Percentiles rank a stretch among this genome's conserved stretches.
These are phyloP conservation scores for Ectropis grisescens DNA, from an alignment of 1,140 invertebrate species.

Conservation along the genomic window DNA sequence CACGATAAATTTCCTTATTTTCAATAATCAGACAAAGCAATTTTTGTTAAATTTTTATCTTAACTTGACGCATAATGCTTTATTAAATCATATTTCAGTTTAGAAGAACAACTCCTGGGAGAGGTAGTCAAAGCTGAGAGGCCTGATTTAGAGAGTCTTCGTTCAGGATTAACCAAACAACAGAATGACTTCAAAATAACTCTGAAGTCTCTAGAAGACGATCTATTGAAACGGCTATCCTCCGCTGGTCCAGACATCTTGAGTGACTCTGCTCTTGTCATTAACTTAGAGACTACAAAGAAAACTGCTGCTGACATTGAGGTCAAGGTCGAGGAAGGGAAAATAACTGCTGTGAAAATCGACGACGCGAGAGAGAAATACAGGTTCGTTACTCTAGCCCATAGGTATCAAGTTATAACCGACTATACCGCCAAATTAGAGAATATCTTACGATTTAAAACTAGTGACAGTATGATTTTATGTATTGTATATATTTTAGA, in stretches of 20 bases:
- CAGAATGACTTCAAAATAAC: conserved; percentile 97
- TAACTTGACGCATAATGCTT: no score
- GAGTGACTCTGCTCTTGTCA: conserved; percentile 89
- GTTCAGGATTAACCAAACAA: conserved; percentile 86
- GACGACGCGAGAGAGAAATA: conserved; percentile 93
- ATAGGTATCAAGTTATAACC: no score
- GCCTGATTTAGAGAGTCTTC: conserved; percentile 87
- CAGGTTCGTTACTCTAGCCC: no score
- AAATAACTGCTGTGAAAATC: conserved; percentile 88
- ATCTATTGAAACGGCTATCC: conserved; percentile 86
- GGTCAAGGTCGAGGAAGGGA: conserved; percentile 87
- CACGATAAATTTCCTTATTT: no score
- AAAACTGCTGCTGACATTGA: conserved; percentile 93
- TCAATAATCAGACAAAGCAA: no score
- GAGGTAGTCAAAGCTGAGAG: conserved; percentile 95
- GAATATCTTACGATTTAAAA: no score
- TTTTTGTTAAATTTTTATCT: no score
- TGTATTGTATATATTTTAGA: no score
- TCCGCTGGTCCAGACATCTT: conserved; percentile 92
- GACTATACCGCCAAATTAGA: no score
- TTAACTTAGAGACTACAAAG: conserved; percentile 95
- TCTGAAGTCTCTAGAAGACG: conserved; percentile 91
- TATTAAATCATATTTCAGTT: conserved; percentile 33
- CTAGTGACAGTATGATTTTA: no score
- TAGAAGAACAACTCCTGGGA: conserved; percentile 94